Base-by-base conservation (phyloP, 2,888 invertebrate species). In the Euspilapteryx auroguttella region DNA sequence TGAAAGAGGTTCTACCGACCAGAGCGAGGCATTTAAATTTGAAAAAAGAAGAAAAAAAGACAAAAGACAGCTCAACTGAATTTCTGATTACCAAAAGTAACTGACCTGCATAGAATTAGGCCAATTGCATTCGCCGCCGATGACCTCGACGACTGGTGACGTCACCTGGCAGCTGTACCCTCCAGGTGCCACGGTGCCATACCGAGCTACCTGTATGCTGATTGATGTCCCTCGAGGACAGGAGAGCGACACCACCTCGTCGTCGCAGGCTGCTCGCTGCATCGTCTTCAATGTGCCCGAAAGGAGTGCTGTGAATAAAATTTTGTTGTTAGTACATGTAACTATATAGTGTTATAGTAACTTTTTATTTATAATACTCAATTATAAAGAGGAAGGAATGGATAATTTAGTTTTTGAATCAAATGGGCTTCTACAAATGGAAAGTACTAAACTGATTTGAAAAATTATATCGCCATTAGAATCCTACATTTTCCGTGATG, bases 201-300 rank as follows among this genome's bases (percentile, higher is more conserved):
- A 94, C 50, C 89, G 89, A 7, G 94, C 94, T 39, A 89, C 78
- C 35, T 90, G 87, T 37, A 95, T 88, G 43, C 87, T 87, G 54
- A 97, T 93, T 42, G 89, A 86, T n/a, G 96, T 95, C 26, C 90
- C 89, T 24, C 83, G 78, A n/a, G 95, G 94, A 66, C 97, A 97
- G 41, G 85, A 83, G 34, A 96, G 78, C 25, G 85, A 82, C 47
- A 96, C 85, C 45, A 82, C 79, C 49, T 94, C 88, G 29, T 90
- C 89, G 56, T 95, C 93, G 66, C 97, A 97, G 13, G 92, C 91
- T 26, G 89, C 88, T 28, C 86, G 82, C 55, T 92, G 88, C 73
- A 90, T 89, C 29, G 91, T 91, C 59, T 89, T 82, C 47, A 97
- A 75, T 7, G 94, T 94, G 36, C 92, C 92, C 44, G 91, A 83